phyloP scores from a whole-genome alignment of 2,113 vertebrate species.

The Ochotona princeps region DNA sequence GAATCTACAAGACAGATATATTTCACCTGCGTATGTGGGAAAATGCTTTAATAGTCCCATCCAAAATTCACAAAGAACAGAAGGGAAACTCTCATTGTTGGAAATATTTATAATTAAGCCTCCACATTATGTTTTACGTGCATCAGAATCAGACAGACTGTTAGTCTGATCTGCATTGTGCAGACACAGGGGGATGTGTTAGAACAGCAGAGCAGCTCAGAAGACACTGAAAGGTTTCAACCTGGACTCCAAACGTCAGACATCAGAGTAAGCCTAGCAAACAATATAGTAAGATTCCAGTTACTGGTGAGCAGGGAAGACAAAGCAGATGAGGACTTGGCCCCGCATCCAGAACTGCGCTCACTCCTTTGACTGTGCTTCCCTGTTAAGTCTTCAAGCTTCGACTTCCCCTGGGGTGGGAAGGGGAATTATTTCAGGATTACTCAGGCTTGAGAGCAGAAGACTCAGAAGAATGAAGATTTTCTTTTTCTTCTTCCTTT shows the following conservation, averaged over 20 bases:
- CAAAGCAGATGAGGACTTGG: no score
- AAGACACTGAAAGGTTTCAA: neutral
- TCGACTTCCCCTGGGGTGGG: neutral
- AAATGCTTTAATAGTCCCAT: neutral
- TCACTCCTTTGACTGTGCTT: no score
- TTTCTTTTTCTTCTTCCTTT: slow-evolving; percentile 47
- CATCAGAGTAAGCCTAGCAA: neutral
- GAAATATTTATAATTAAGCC: neutral
- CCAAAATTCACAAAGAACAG: neutral
- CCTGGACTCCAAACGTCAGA: neutral
- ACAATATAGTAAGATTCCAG: no score
- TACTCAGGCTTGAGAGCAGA: slow-evolving; percentile 22
- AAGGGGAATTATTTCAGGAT: slow-evolving; percentile 49
- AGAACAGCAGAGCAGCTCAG: neutral
- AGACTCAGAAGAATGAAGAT: slow-evolving; percentile 33
- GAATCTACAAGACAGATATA: neutral
- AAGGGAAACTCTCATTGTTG: neutral
- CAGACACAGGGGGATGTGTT: neutral
- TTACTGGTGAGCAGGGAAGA: no score
- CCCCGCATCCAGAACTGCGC: no score
- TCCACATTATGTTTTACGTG: neutral
- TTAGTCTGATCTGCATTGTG: neutral
- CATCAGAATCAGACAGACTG: neutral
- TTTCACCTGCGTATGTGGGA: neutral
- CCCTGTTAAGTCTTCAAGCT: no score